Base-by-base conservation (phyloP, 2,797 vertebrate genomes). In the Natrix natrix region DNA sequence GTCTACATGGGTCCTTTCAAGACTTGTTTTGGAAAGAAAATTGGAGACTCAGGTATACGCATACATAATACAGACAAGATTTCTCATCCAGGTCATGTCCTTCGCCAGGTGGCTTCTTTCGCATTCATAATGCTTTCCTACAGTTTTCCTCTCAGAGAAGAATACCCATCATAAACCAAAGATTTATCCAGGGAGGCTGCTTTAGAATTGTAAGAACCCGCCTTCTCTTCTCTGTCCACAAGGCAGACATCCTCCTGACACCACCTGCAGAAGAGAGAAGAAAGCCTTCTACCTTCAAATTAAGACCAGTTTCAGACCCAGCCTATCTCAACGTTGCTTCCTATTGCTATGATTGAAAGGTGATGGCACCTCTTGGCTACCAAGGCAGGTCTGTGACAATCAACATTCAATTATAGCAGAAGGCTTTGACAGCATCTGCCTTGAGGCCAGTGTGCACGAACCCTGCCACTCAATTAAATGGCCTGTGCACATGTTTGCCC, bases 161-260 rank as follows among this genome's bases (percentile, higher is more conserved):
- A 93, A 57, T 93, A 95, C 88, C 0, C 94, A n/a, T 97, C 97
- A 4, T 96, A 98, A 88, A 98, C 98, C 93, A 99, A 95, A 0
- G 95, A 91, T 26, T 94, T 56, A 96, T 99, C 98, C 28, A 91
- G 90, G 10, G 95, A 89, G 0, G 86, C 94, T 0, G 96, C 95
- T 55, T 94, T 93, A 0, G 83, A 26, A 16, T 94, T 69, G 48
- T 98, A 98, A 95, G 96, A 97, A 91, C 98, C 96, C n/a, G 61
- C 97, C 8, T 4, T 32, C 0, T 97, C 92, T 90, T 97, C 98
- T 0, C 22, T 89, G 26, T 94, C 95, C 92, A 98, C 97, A 0
- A 97, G 98, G 93, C 98, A 98, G 93, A 98, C 94, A 66, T 99
- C 98, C 57, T 97, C 97, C 88, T 97, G 96, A 94, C 98, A 98